Base-by-base conservation (phyloP, 2,797 vertebrate species). In the Anas bahamensis region DNA sequence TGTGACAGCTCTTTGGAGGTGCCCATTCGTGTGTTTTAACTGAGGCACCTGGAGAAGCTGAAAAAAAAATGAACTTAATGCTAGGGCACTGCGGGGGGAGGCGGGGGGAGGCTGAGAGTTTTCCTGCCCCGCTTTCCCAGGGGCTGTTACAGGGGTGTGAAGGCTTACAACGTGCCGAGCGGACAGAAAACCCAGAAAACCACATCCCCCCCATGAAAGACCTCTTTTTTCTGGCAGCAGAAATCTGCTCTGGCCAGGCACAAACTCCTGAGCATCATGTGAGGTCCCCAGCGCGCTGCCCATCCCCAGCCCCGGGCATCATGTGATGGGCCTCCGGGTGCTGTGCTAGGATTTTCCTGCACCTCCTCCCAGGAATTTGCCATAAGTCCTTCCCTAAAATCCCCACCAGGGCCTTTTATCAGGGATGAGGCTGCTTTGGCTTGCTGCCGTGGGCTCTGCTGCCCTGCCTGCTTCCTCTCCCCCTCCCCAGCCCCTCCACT, bases 231-330 rank as follows among this genome's bases (percentile, higher is more conserved):
- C 52, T 52, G 57, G 75, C 33, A 11, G 18, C 64, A 59, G 88
- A 79, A 53, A 89, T 77, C 19, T 46, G 42, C 52, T 84, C 92
- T 76, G 78, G 42, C 52, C 78, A 59, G 72, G 26, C 37, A 4
- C 85, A 94, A 90, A 42, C 95, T 92, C 82, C 88, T 97, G 95
- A 94, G 71, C 64, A 63, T 95, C 94, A 95, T 92, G 93, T 96
- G 96, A 97, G 73, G 71, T 81, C 87, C 90, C 80, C 71, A 89
- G 61, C 83, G 71, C 6, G 7, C 76, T 89, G 61, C 80, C 75
- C 72, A 41, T 94, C 72, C 83, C 80, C 66, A 92, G 83, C 64
- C 10, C 0, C 81, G 82, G 94, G 85, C 64, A 57, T 89, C 96
- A 95, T 95, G 95, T 95, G 96, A 97, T 76, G 76, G 44, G 78